phyloP scores from a whole-genome alignment of 1,140 invertebrate genomes.

The Neotoxoptera formosana region DNA sequence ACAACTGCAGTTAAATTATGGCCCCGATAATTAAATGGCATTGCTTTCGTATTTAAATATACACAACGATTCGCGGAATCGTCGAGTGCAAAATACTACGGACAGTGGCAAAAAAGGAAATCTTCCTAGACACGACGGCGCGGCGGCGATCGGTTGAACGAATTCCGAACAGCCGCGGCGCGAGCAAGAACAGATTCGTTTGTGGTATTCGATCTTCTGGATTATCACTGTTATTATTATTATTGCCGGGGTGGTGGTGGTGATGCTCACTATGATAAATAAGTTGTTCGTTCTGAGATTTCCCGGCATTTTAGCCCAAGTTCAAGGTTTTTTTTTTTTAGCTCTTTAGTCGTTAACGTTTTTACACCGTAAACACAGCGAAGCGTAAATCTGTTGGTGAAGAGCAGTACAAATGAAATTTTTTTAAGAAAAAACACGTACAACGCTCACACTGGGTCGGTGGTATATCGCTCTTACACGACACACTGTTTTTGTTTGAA shows the following conservation, averaged over 20 bases:
- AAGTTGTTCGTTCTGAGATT: not conserved
- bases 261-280: not conserved
- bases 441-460: not conserved
- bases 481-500: not conserved
- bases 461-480: not conserved
- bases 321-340: not conserved
- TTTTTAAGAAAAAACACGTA: not conserved
- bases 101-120: not conserved
- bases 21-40: not conserved
- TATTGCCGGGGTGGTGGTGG: not conserved
- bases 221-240: not conserved
- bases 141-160: not conserved
- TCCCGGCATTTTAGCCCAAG: not conserved
- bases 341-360: not conserved
- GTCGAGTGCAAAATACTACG: not conserved
- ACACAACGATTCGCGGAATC: not conserved
- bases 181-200: not conserved
- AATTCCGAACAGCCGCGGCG: not conserved
- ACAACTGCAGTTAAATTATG: not conserved
- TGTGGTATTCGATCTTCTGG: not conserved
- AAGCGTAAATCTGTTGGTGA: not conserved
- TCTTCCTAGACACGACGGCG: not conserved
- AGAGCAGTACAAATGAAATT: not conserved
- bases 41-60: slow-evolving; percentile 23
- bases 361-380: not conserved